phyloP scores from a whole-genome alignment of 2,113 vertebrate species.

The Isurus oxyrinchus region DNA sequence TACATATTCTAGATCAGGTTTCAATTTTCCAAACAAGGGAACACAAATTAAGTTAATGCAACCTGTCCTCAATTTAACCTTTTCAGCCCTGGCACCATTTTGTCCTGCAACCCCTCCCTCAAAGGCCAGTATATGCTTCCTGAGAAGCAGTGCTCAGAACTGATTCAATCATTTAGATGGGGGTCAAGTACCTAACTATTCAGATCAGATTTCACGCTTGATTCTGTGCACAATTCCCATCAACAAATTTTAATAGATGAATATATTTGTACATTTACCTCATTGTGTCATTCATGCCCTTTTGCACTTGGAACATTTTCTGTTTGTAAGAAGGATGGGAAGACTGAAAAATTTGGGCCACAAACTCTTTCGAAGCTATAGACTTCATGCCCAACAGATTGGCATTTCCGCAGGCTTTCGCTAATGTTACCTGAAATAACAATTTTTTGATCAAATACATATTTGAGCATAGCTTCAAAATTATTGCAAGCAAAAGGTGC shows the following conservation, averaged over 20 bases:
- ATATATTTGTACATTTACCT: conserved; percentile 59
- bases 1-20: not conserved
- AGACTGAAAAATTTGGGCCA: conserved; percentile 76
- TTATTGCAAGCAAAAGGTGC: not conserved
- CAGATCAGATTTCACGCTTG: not conserved
- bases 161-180: not conserved
- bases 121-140: not conserved
- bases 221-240: not conserved
- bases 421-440: conserved; percentile 64
- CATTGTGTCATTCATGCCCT: conserved; percentile 91
- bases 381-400: conserved; percentile 72
- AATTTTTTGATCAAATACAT: conserved; percentile 27
- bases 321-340: conserved; percentile 54
- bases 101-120: not conserved
- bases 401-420: conserved; percentile 75
- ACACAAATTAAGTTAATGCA: not conserved
- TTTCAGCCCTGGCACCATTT: not conserved
- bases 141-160: not conserved
- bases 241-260: not conserved
- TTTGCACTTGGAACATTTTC: conserved; percentile 63
- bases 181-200: not conserved
- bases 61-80: not conserved
- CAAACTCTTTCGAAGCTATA: conserved; percentile 62
- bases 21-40: not conserved
- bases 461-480: not conserved